phyloP scores from a whole-genome alignment of 2,797 vertebrate species.

The Propithecus deckenii region DNA sequence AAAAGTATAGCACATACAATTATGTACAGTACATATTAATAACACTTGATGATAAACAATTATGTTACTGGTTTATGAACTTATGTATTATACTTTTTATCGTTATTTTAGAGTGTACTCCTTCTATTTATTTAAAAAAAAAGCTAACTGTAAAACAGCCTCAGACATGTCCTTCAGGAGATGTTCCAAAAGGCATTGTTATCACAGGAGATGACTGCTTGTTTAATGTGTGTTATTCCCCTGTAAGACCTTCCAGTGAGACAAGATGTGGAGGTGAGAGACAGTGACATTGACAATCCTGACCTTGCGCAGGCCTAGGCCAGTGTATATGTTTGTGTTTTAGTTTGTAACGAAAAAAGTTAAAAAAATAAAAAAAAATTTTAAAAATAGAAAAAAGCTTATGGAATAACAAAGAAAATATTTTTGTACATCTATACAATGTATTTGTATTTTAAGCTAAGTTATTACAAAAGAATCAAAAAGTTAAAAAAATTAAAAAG shows the following conservation, averaged over 20 bases:
- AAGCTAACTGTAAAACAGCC: neutral
- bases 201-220: neutral
- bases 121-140: neutral
- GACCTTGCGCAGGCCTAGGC: neutral
- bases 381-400: neutral
- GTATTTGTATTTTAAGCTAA: neutral
- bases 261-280: neutral
- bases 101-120: neutral
- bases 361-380: neutral
- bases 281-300: neutral
- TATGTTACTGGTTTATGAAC: neutral
- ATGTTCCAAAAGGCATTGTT: neutral
- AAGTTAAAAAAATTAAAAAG: neutral
- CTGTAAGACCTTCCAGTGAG: neutral
- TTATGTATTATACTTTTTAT: neutral
- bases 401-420: neutral
- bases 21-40: neutral
- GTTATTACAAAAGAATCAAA: neutral
- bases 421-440: neutral
- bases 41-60: neutral
- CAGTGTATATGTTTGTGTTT: neutral
- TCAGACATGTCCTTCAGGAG: neutral
- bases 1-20: neutral
- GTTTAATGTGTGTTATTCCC: neutral
- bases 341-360: neutral